Evolutionary conservation across 2,113 vertebrate species (phyloP), one percentile per base, ranked within the genome.

Genomic region (Anhinga rufa): DNA sequence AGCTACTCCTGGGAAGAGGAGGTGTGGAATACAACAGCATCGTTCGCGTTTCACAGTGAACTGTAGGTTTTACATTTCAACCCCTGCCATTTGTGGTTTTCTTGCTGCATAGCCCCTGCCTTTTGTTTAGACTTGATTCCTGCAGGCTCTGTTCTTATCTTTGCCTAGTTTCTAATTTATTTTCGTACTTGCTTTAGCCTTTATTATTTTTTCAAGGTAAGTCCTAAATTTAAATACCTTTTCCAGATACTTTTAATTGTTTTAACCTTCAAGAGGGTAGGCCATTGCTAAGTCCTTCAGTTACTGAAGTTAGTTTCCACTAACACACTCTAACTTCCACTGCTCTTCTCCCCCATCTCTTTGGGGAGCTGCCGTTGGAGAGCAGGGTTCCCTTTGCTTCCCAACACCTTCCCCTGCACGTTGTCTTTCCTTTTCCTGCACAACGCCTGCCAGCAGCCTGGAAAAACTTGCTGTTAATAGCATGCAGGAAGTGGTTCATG

Each of bases 21-120:
- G 91, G 86, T 95, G 92, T 70, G 82, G 92, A 96, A 62, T 65
- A 96, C 81, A 87, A 75, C 83, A 38, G 86, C 78, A 70, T 57
- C 94, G 49, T 92, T 91, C 86, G 71, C 68, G 85, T 94, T 74
- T 65, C 9, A 9, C 62, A 64, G 46, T 65, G 60, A 74, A 81
- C 93, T 74, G 42, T 31, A 29, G 87, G 75, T 76, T 94, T 92
- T 95, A 54, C 78, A 81, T 94, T 85, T 92, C 48, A 89, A 6
- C 52, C 65, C 44, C 22, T 84, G 92, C 78, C 71, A 31, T 85
- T 93, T 91, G 71, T 55, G 58, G 49, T 31, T 91, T 93, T 93
- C 40, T 91, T 8, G 0, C 74, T 82, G 74, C 54, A 54, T 9
- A 65, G 70, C 70, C 81, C 34, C n/a, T 77, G 61, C 36, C 91